Percentiles rank a stretch among this genome's conserved stretches.
These are phyloP conservation scores for Diachrysia chrysitis DNA, from an alignment of 2,888 invertebrate species.

Conservation along the genomic window DNA sequence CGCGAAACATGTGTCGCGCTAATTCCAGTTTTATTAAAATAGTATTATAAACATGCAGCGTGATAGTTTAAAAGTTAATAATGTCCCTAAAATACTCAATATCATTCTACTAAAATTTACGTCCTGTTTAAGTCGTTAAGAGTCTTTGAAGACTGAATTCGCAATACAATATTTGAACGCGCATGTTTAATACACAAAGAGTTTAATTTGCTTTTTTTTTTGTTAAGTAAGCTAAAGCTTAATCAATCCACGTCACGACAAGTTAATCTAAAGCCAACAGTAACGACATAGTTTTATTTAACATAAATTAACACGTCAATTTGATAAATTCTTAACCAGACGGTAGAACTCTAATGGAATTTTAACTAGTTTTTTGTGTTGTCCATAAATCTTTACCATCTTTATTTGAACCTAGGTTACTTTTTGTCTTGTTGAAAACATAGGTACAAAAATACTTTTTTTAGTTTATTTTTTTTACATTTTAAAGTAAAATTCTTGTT, in stretches of 20 bases:
- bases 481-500: constrained; percentile 17
- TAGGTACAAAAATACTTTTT: not conserved
- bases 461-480: constrained; percentile 9
- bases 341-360: constrained; percentile 31
- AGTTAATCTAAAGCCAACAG: constrained; percentile 63
- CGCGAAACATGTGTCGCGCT: too few relatives aligned
- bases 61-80: too few relatives aligned
- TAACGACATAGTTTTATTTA: constrained; percentile 48
- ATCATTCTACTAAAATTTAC: too few relatives aligned
- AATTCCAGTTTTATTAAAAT: too few relatives aligned
- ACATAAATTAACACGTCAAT: constrained; percentile 54
- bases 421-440: not conserved
- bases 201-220: constrained; percentile 58
- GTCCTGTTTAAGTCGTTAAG: constrained; percentile 2
- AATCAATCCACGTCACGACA: constrained; percentile 67
- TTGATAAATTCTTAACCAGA: constrained; percentile 53
- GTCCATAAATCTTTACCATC: not conserved
- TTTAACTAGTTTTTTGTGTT: constrained; percentile 17
- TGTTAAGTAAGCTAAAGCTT: constrained; percentile 50
- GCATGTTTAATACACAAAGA: constrained; percentile 37
- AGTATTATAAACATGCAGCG: too few relatives aligned
- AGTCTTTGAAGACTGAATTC: not conserved
- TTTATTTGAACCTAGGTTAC: too few relatives aligned
- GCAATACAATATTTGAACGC: constrained; percentile 17
- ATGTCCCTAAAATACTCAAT: too few relatives aligned